Percentiles rank a stretch among this genome's conserved stretches.
These are phyloP conservation scores for Ceratina australensis DNA, from an alignment of 1,140 invertebrate species.

Conservation along the genomic window DNA sequence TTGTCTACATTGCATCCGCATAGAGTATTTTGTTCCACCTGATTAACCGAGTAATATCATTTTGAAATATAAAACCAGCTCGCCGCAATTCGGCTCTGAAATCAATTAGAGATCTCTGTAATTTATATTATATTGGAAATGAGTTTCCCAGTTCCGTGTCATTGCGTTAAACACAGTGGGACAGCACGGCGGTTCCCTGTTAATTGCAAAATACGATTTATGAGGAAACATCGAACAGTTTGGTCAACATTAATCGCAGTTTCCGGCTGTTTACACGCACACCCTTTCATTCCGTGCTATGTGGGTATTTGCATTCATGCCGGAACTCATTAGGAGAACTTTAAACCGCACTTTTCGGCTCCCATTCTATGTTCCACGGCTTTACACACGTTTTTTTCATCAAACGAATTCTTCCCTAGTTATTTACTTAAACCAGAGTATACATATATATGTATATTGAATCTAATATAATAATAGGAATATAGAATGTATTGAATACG, in stretches of 20 bases:
- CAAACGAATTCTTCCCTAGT: not conserved
- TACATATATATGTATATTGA: too few relatives aligned
- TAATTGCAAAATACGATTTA: conserved; percentile 31
- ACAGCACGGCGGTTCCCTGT: not conserved
- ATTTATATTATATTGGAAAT: conserved; percentile 23
- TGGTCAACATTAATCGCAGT: conserved; percentile 27
- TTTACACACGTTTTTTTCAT: not conserved
- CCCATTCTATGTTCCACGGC: not conserved
- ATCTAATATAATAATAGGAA: too few relatives aligned
- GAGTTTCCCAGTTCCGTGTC: conserved; percentile 14
- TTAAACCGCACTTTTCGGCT: not conserved
- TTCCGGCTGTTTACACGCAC: not conserved
- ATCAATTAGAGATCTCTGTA: conserved; percentile 19
- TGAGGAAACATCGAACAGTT: conserved; percentile 12
- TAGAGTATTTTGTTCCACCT: not conserved
- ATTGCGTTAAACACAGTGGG: conserved; percentile 27
- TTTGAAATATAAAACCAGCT: not conserved
- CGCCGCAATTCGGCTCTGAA: not conserved
- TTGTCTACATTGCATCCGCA: not conserved
- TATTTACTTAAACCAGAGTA: too few relatives aligned
- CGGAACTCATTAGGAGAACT: not conserved
- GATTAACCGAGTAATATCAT: too few relatives aligned
- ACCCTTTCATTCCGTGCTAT: conserved; percentile 13
- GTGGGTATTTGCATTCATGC: conserved; percentile 12
- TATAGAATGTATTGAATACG: too few relatives aligned